Percentiles rank a stretch among this genome's conserved stretches.
Conservation (phyloP, 2,888 invertebrate genomes). For the Stenurella melanura region DNA sequence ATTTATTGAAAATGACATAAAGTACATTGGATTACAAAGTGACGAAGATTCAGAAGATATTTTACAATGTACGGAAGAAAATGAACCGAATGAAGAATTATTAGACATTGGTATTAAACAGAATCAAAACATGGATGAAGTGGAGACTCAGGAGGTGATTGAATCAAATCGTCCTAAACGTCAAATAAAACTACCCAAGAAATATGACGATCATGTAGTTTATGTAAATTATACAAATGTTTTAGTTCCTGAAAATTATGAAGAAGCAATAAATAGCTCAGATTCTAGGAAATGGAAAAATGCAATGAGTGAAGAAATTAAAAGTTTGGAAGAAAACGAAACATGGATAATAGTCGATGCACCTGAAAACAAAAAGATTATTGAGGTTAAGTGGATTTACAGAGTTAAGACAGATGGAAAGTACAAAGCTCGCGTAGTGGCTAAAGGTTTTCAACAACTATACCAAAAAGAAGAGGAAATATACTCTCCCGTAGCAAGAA, state of each 20-base stretch:
- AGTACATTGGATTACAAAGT: neutral
- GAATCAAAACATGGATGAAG: neutral
- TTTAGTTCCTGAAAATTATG: slow-evolving; percentile 5
- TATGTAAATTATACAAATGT: slow-evolving; percentile 11
- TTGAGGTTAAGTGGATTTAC: slow-evolving; percentile 8
- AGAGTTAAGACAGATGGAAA: neutral
- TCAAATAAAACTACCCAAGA: neutral
- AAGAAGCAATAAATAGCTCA: too few species aligned
- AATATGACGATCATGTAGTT: slow-evolving; percentile 2
- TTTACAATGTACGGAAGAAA: neutral
- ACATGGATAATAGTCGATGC: slow-evolving; percentile 8
- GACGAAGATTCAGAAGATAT: neutral
- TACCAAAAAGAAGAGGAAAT: slow-evolving; percentile 23
- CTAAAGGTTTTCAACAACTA: slow-evolving; percentile 16
- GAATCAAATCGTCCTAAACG: neutral
- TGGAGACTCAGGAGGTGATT: slow-evolving; percentile 7
- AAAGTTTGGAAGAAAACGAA: slow-evolving; percentile 1
- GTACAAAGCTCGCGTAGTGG: slow-evolving; percentile 11
- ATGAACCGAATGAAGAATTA: neutral
- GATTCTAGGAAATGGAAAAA: too few species aligned
- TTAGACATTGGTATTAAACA: neutral
- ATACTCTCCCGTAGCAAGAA: slow-evolving; percentile 26
- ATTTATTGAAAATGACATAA: slow-evolving; percentile 9
- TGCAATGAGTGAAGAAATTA: slow-evolving; percentile 12
- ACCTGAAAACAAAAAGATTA: neutral